A percentile compares a stretch with the other conserved stretches of the same genome.
These are phyloP conservation scores for Drosophila kanekoi DNA, from an alignment of 2,888 invertebrate genomes.

Conservation along the genomic window DNA sequence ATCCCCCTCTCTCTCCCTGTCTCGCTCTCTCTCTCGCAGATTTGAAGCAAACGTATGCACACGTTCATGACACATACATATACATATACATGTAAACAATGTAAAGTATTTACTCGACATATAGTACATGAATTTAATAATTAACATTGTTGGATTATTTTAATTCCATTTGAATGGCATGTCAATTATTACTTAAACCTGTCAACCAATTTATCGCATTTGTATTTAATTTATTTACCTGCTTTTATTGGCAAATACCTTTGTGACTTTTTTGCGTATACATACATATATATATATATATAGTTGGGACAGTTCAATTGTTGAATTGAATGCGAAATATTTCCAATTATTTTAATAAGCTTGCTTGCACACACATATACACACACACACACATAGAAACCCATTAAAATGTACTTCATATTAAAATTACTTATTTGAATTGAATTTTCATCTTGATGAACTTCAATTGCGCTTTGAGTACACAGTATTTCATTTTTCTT, in stretches of 20 bases:
- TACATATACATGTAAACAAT: conserved; percentile 2
- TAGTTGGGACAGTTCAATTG: conserved; percentile 15
- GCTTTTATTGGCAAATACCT: not conserved
- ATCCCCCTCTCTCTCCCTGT: not conserved
- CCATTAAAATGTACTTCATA: not conserved
- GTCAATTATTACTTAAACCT: conserved; percentile 7
- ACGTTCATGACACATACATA: not conserved
- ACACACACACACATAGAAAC: not conserved
- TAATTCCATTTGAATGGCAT: conserved; percentile 17
- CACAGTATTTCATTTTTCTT: not conserved
- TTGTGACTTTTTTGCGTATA: not conserved
- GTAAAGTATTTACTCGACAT: conserved; percentile 19
- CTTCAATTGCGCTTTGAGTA: not conserved
- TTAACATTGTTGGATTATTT: conserved; percentile 31
- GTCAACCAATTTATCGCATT: not conserved
- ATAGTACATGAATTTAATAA: conserved; percentile 19
- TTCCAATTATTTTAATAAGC: not conserved
- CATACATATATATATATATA: too few relatives aligned
- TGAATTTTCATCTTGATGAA: not conserved
- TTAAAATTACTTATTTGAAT: not conserved
- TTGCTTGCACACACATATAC: not conserved
- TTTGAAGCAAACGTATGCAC: not conserved
- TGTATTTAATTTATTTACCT: not conserved
- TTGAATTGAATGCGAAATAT: conserved; percentile 1
- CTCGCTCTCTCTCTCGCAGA: not conserved